phyloP scores from a whole-genome alignment of 2,797 vertebrate species.

The Lepus oiostolus region DNA sequence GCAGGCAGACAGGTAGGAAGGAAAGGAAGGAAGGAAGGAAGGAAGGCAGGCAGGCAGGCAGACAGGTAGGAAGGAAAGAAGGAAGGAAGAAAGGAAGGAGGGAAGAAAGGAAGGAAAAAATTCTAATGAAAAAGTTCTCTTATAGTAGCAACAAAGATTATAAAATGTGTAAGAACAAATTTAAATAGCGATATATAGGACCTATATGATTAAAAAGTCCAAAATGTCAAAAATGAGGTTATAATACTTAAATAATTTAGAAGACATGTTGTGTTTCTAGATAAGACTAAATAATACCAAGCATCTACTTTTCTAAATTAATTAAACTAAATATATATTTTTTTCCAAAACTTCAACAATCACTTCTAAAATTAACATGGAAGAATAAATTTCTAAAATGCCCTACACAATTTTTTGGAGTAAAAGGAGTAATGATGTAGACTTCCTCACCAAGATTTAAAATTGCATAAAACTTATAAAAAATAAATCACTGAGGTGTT shows the following conservation, averaged over 20 bases:
- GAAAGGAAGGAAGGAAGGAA: too few relatives aligned
- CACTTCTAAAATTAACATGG: not conserved
- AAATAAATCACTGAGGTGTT: not conserved
- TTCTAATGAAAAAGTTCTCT: conserved; percentile 12
- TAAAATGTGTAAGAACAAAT: not conserved
- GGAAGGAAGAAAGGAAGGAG: too few relatives aligned
- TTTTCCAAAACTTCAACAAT: not conserved
- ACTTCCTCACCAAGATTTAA: conserved; percentile 17
- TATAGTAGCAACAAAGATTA: not conserved
- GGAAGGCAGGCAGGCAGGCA: too few relatives aligned
- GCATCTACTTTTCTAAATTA: conserved; percentile 8
- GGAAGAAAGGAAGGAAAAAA: not conserved
- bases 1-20: too few relatives aligned
- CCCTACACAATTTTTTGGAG: not conserved
- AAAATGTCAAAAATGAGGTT: conserved; percentile 35
- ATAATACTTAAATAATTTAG: conserved; percentile 41
- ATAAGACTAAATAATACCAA: not conserved
- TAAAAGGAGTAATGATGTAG: not conserved
- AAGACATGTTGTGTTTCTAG: not conserved
- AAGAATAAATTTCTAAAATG: conserved; percentile 24
- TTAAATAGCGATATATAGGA: not conserved
- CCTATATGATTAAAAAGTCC: not conserved
- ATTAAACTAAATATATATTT: not conserved
- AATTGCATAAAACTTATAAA: conserved; percentile 19
- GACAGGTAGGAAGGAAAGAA: too few relatives aligned